A percentile compares a stretch with the other conserved stretches of the same genome.
Evolutionary conservation across 2,113 vertebrate species (phyloP).

Genomic region (Electrona antarctica): DNA sequence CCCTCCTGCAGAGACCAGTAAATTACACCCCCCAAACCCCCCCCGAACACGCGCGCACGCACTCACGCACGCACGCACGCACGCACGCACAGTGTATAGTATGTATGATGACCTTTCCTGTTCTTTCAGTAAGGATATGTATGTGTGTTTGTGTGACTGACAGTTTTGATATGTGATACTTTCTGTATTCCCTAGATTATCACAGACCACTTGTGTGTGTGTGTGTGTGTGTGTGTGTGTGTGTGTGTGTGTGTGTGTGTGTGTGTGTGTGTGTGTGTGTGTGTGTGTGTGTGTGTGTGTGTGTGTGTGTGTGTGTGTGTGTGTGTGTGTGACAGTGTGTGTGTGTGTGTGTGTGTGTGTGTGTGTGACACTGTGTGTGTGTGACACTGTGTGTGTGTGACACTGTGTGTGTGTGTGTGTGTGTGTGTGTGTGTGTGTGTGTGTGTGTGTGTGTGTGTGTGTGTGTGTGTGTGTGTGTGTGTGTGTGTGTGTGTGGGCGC

Average conservation of each 20-base stretch:
- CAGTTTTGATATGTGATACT: constrained; percentile 61
- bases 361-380: not conserved
- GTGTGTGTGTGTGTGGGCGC: constrained; percentile 8
- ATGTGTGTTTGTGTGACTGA: constrained; percentile 57
- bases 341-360: no score
- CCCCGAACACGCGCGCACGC: no score
- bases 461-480: constrained; percentile 6
- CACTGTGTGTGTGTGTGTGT: constrained; percentile 14
- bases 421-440: not conserved
- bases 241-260: not conserved
- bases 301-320: no score
- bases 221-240: constrained; percentile 1
- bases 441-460: constrained; percentile 8
- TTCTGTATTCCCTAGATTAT: constrained; percentile 48
- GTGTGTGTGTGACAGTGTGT: not conserved
- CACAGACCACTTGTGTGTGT: constrained; percentile 40
- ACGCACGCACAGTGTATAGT: not conserved
- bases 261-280: no score
- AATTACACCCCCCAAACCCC: no score
- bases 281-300: not conserved
- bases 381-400: no score
- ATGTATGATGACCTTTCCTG: constrained; percentile 54
- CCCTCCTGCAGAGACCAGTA: no score
- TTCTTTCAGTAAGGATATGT: constrained; percentile 47
- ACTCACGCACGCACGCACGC: not conserved